Percentiles rank a stretch among this genome's conserved stretches.
Conservation (phyloP, 2,888 invertebrate genomes). For the Brachynemurus nebulosus region DNA sequence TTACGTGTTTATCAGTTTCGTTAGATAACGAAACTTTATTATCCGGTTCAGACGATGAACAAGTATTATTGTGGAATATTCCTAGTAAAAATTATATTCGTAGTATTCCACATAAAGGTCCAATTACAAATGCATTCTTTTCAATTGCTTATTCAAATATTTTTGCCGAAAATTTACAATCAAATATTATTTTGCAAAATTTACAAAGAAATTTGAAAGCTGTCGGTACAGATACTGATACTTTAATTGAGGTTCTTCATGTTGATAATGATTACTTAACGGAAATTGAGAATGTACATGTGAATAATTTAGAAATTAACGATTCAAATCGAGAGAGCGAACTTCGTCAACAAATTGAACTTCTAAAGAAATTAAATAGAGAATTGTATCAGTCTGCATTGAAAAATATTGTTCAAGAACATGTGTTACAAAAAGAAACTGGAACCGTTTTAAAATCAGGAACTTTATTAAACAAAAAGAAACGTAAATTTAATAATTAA, state of each 20-base stretch:
- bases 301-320: conserved; percentile 3
- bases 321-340: conserved; percentile 9
- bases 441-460: no score
- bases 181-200: conserved; percentile 40
- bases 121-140: conserved; percentile 57
- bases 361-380: conserved; percentile 41
- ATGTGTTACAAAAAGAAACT: no score
- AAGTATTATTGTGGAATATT: conserved; percentile 70
- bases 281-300: no score
- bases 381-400: conserved; percentile 42
- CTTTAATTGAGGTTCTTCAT: conserved; percentile 30
- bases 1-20: conserved; percentile 60
- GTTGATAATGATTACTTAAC: conserved; percentile 17
- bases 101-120: conserved; percentile 56
- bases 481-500: no score
- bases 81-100: conserved; percentile 58
- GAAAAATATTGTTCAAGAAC: conserved; percentile 29
- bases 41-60: conserved; percentile 63
- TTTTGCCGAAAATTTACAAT: conserved; percentile 42
- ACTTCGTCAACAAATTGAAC: conserved; percentile 37
- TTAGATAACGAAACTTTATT: conserved; percentile 54
- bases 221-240: conserved; percentile 36
- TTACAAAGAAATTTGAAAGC: conserved; percentile 52
- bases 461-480: no score
- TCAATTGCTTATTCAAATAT: conserved; percentile 43